These are phyloP conservation scores for Chrysodeixis includens DNA, from an alignment of 2,888 invertebrate species.

Conservation along the genomic window DNA sequence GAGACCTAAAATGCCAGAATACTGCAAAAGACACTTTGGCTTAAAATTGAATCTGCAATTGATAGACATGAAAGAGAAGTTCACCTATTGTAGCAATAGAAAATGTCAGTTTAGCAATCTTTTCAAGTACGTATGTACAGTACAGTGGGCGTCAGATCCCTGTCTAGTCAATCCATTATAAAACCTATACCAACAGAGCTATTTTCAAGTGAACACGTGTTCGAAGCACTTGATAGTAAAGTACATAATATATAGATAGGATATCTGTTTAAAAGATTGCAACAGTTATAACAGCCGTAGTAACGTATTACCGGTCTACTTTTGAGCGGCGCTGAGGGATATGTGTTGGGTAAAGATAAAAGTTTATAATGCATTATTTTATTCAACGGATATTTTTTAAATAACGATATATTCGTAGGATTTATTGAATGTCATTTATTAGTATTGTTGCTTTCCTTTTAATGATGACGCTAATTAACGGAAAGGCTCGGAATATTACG, in stretches of 20 bases:
- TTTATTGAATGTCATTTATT: too few species aligned
- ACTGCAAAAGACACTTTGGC: too few species aligned
- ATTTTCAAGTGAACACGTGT: conserved; percentile 52
- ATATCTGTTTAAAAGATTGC: conserved; percentile 50
- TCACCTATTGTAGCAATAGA: neutral
- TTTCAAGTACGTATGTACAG: conserved; percentile 13
- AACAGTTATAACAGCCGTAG: conserved; percentile 24
- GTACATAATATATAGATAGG: conserved; percentile 37
- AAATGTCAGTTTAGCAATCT: neutral
- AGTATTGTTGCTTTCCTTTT: too few species aligned
- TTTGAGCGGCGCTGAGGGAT: conserved; percentile 20
- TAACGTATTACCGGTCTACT: conserved; percentile 18
- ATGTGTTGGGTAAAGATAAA: conserved; percentile 1
- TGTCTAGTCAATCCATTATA: conserved; percentile 29
- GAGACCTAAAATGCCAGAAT: too few species aligned
- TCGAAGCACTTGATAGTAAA: conserved; percentile 30
- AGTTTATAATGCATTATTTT: conserved; percentile 12
- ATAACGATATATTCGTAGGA: too few species aligned
- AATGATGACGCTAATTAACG: too few species aligned
- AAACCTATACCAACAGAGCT: conserved; percentile 43
- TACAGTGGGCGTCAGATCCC: conserved; percentile 19
- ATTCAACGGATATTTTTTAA: conserved; percentile 13
- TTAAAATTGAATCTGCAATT: neutral
- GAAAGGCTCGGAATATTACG: too few species aligned
- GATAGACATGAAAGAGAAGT: too few species aligned